Evolutionary conservation across 2,888 invertebrate genomes (phyloP).

Genomic region (Spialia ferax): DNA sequence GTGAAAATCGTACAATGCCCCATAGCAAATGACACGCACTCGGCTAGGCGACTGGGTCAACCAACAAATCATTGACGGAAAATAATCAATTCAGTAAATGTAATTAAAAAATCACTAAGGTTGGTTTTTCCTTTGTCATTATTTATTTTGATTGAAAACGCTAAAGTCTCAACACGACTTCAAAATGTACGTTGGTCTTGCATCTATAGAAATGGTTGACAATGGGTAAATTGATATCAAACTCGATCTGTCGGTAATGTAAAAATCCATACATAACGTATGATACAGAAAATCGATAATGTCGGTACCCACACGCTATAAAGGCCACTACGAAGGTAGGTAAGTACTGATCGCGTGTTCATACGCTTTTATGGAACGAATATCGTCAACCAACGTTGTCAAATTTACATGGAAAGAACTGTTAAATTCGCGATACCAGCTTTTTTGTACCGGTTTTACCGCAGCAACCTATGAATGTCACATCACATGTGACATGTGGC

Average conservation of each 20-base stretch:
- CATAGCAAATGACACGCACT: slow-evolving; percentile 72
- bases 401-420: slow-evolving; percentile 64
- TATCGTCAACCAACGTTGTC: slow-evolving; percentile 52
- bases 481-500: background rate
- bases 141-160: too few relatives aligned
- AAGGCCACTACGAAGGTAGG: too few relatives aligned
- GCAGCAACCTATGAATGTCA: slow-evolving; percentile 1
- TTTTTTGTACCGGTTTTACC: slow-evolving; percentile 11
- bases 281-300: slow-evolving; percentile 46
- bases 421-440: slow-evolving; percentile 57
- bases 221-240: background rate
- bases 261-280: slow-evolving; percentile 17
- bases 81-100: slow-evolving; percentile 20
- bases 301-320: slow-evolving; percentile 45
- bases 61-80: slow-evolving; percentile 58
- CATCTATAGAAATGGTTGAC: background rate
- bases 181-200: background rate
- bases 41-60: slow-evolving; percentile 79
- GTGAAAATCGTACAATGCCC: slow-evolving; percentile 51
- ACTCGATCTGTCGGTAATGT: background rate
- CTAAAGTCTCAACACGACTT: too few relatives aligned
- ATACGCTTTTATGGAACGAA: slow-evolving; percentile 57
- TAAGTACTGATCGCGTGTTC: slow-evolving; percentile 56
- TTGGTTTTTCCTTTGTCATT: too few relatives aligned
- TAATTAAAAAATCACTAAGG: background rate